Evolutionary conservation across 2,113 vertebrate genomes (phyloP), one percentile per base, ranked within the genome.

Genomic region (Brienomyrus longianalis): DNA sequence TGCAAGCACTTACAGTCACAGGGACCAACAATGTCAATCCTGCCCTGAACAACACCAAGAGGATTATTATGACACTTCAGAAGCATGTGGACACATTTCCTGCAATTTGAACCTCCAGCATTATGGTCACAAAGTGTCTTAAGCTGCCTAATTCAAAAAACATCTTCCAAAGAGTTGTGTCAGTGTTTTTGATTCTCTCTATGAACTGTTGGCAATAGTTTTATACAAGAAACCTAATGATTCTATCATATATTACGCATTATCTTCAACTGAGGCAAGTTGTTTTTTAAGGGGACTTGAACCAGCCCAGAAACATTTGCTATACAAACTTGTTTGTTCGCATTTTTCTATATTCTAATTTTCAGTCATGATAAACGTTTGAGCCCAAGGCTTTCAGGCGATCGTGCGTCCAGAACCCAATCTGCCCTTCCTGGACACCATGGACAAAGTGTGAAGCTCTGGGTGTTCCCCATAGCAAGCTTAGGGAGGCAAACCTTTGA

Each of bases 401-500:
- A 89, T 39, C 9, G 6, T 62, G 19, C 9, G 90, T 88, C 91
- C 88, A 93, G 92, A 95, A 95, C 93, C 90, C 91, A 93, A 94
- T 94, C 95, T 91, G 89, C 90, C 13, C 39, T 88, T 15, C 45
- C 39, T 86, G 35, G n/a, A 13, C 85, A 90, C 92, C 91, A 90
- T 94, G 94, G 94, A 96, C 94, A 95, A 96, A 94, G 92, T 91
- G 48, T 48, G 54, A 90, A 43, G 92, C 91, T 93, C 93, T 94
- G 93, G 94, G 94, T 95, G 95, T 96, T 95, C 93, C 94, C 95
- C 90, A 89, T 91, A 91, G 93, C 92, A 88, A 92, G 93, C 92
- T 90, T 90, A 39, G 74, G 86, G 92, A 92, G 93, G 92, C 90
- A 91, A 90, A 86, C 92, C 92, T 94, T 91, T 92, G 92, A 92